Evolutionary conservation across 1,140 invertebrate species (phyloP), one percentile per base, ranked within the genome.

Genomic region (Dryas iulia): DNA sequence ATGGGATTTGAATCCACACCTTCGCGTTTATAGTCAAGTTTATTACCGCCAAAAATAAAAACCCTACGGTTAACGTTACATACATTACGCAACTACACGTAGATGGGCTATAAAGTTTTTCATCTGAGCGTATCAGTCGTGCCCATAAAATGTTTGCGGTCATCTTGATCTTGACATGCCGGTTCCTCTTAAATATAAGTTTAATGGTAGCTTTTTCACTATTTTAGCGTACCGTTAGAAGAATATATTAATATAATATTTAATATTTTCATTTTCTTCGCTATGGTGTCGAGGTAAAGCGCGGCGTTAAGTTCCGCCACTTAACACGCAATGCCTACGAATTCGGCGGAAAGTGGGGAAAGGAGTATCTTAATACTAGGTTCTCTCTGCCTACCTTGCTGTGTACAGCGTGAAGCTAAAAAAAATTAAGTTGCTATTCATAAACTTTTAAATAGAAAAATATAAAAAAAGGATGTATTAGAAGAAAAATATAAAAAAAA

Each of bases 121-220:
- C 54, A 57, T 54, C 28, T 14, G 62, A 35, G 21, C 14, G 18
- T 57, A 71, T 65, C 69, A 61, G 52, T 64, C 52, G 31, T 28
- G 58, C 62, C 30, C 62, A 59, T 71, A 71, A 65, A 71, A 65
- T n/a, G 33, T 66, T 53, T 60, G 30, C 31, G 33, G 35, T 66
- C 61, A 25, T 58, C 69, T 54, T 62, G 26, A 60, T 68, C 59
- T 59, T 66, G 58, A 59, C 18, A 47, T 18, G 35, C 35, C 59
- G 26, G n/a, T 18, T 59, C 39, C 39, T 47, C 39, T 47, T 31
- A 21, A 47, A 47, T 18, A 47, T 47, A 47, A 14, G 8, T 47
- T 47, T 47, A 47, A 47, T 21, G 21, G 14, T 7, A 21, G 0
- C 14, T 21, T 47, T 47, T 18, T 10, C 10, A 18, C 18, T 5